Percentiles rank a stretch among this genome's conserved stretches.
These are phyloP conservation scores for Melospiza melodia DNA, from an alignment of 2,113 vertebrate genomes.

Conservation along the genomic window DNA sequence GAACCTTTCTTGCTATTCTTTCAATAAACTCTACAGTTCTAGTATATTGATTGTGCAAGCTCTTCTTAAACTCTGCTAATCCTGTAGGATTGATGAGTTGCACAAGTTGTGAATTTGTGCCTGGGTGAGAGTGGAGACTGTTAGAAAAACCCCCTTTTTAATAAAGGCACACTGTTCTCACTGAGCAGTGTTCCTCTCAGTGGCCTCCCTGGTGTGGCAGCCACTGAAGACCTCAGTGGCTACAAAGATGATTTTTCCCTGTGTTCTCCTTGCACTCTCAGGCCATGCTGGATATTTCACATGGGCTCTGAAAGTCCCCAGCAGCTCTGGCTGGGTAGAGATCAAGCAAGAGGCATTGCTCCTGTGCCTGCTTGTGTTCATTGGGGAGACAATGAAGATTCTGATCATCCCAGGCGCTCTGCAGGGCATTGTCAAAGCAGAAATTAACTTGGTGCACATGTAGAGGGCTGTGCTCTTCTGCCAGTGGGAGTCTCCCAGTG, in stretches of 20 bases:
- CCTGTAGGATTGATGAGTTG: not conserved
- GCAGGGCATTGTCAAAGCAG: not conserved
- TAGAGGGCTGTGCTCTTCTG: not conserved
- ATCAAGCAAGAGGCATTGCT: fast-evolving
- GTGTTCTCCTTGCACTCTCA: no score
- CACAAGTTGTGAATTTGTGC: not conserved
- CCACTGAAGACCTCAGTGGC: not conserved
- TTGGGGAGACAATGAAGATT: no score
- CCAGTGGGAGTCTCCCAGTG: not conserved
- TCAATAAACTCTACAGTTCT: no score
- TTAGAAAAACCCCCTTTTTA: not conserved
- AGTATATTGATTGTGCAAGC: no score
- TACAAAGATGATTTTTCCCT: no score
- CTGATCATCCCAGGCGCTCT: not conserved
- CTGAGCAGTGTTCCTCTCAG: not conserved
- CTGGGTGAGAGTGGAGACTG: not conserved
- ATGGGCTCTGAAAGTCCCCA: not conserved
- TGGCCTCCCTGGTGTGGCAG: not conserved
- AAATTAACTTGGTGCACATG: not conserved
- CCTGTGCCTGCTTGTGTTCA: not conserved
- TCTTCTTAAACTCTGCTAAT: no score
- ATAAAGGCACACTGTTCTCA: not conserved
- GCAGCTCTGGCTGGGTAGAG: not conserved
- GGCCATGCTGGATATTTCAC: no score
- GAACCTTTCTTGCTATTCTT: no score